phyloP scores from a whole-genome alignment of 2,113 vertebrate species.

The Climacteris rufus region DNA sequence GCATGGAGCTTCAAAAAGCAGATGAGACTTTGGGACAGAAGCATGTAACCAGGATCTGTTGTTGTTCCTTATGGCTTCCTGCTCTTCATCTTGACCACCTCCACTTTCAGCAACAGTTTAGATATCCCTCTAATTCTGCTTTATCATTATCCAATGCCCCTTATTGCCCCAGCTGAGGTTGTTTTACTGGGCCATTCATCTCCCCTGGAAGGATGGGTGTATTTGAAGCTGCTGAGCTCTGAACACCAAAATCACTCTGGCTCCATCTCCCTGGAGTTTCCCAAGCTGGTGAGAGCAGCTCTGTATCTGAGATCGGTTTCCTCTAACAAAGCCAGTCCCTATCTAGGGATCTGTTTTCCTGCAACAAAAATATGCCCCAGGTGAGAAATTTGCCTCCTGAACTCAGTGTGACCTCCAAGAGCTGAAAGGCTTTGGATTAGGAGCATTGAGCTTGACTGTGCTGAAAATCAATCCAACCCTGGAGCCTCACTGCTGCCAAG shows the following conservation, averaged over 20 bases:
- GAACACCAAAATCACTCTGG: not conserved
- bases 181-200: not conserved
- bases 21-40: not conserved
- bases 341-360: slow-evolving; percentile 17
- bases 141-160: accelerated
- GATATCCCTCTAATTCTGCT: not conserved
- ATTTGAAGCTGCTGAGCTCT: not conserved
- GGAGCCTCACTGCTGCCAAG: accelerated
- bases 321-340: slow-evolving; percentile 1
- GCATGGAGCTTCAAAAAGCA: not conserved
- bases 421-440: slow-evolving; percentile 4
- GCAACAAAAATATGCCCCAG: slow-evolving; percentile 3
- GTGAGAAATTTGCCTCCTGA: slow-evolving; percentile 40
- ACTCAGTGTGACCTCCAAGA: not conserved
- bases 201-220: not conserved
- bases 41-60: accelerated
- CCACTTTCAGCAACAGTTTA: not conserved
- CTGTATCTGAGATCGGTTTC: not conserved
- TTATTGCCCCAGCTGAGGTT: not conserved
- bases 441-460: not conserved
- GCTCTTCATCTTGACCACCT: not conserved
- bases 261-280: not conserved
- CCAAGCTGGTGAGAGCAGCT: not conserved
- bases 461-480: not conserved
- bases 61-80: not conserved